Evolutionary conservation across 2,113 vertebrate genomes (phyloP).

Genomic region (Ceratotherium simum): DNA sequence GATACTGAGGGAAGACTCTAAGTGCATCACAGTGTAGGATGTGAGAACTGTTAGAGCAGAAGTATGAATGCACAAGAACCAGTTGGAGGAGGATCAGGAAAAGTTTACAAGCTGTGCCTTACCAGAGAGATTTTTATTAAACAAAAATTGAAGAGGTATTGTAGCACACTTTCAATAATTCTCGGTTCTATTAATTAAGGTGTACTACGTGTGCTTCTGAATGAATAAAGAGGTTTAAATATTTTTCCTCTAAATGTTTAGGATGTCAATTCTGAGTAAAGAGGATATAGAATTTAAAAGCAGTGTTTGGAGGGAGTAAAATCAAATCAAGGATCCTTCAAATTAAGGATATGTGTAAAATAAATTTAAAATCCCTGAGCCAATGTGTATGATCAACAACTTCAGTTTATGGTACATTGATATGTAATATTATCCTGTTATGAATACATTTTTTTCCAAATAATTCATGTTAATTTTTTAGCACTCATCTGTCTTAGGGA

Average conservation of each 20-base stretch:
- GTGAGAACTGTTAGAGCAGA: background rate
- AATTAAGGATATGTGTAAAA: background rate
- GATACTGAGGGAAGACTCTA: background rate
- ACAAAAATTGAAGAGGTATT: background rate
- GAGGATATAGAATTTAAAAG: background rate
- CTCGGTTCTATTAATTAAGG: background rate
- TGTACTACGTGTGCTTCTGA: background rate
- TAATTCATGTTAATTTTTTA: background rate
- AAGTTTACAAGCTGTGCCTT: background rate
- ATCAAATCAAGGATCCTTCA: background rate
- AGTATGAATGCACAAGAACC: background rate
- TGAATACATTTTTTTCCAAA: background rate
- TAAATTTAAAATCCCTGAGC: background rate
- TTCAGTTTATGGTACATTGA: background rate
- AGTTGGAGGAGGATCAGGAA: background rate
- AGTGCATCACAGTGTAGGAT: background rate
- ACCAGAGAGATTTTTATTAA: background rate
- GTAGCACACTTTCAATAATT: background rate
- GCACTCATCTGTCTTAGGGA: background rate
- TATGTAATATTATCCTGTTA: background rate
- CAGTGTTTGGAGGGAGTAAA: background rate
- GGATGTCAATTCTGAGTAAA: background rate
- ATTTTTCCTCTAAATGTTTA: slow-evolving; percentile 13
- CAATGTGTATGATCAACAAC: background rate
- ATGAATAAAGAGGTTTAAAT: background rate